phyloP scores from a whole-genome alignment of 2,888 invertebrate species.

The Arrhopalites spinosus region DNA sequence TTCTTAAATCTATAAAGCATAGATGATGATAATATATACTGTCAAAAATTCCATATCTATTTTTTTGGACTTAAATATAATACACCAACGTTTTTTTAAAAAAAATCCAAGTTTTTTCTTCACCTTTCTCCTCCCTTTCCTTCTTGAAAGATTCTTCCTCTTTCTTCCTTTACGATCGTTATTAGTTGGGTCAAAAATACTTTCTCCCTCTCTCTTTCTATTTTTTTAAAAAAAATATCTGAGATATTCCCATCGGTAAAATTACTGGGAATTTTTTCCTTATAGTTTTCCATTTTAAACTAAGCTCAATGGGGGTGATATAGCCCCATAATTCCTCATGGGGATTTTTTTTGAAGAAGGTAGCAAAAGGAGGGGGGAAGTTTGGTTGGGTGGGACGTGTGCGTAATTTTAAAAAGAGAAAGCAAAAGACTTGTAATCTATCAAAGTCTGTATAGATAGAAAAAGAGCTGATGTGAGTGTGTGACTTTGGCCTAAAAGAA shows the following conservation, averaged over 20 bases:
- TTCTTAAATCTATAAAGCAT: too few relatives aligned
- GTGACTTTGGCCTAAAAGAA: conserved; percentile 19
- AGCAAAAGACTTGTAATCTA: conserved; percentile 43
- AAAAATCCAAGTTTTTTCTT: too few relatives aligned
- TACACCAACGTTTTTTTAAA: too few relatives aligned
- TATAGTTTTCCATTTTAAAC: not conserved
- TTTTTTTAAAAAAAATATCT: not conserved
- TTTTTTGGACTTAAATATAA: too few relatives aligned
- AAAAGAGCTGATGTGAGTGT: conserved; percentile 18
- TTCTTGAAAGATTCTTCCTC: not conserved
- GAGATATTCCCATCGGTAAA: not conserved
- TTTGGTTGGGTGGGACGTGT: conserved; percentile 6
- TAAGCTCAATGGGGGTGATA: not conserved
- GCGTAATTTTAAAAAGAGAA: conserved; percentile 24
- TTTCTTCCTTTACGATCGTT: not conserved
- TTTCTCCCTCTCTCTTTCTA: not conserved
- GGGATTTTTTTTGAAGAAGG: not conserved
- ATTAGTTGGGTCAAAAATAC: not conserved
- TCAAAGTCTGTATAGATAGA: conserved; percentile 48
- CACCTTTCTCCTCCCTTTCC: too few relatives aligned
- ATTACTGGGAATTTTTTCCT: not conserved
- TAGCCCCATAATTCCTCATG: not conserved
- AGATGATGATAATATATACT: too few relatives aligned
- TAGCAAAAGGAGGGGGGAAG: not conserved
- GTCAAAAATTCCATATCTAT: too few relatives aligned